Base-by-base conservation (phyloP, 2,113 vertebrate species). In the Noctilio leporinus region DNA sequence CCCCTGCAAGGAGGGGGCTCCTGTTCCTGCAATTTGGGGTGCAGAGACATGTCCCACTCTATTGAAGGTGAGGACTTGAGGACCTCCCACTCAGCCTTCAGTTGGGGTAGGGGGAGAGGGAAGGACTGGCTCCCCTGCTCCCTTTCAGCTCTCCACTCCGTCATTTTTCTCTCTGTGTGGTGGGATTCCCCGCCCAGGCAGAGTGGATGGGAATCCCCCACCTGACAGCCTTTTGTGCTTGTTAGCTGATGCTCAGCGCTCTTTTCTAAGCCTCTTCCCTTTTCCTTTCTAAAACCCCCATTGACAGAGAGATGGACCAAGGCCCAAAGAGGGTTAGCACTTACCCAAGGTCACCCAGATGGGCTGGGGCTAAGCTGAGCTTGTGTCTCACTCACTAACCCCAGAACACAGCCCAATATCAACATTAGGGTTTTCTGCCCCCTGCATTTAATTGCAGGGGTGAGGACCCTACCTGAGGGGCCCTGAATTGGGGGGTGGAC, bases 271-370 rank as follows among this genome's bases (percentile, higher is more conserved):
- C 70, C 47, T 57, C 14, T 65, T 30, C 62, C 40, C 17, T 16
- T 2, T n/a, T 55, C 17, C 20, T 33, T 33, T 11, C 43, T 2
- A 76, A 22, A 17, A 14, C 17, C 20, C 59, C 28, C 85, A 11
- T 7, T 38, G 65, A 67, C 43, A 33, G 65, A 30, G 75, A 51
- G 35, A 33, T 26, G 51, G 86, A 24, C 64, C 33, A n/a, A 95
- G 81, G 40, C 85, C 87, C 96, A 87, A 81, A 82, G 93, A 92
- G 78, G 86, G 67, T 51, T 35, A 85, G 51, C n/a, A 10, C 26
- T 59, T 8, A 78, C 19, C 95, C 95, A 95, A 97, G 96, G 96
- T 96, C 95, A 96, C 80, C 51, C 85, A 95, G 81, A 84, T 5
- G 33, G 33, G 15, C 72, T 38, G 76, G 49, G 57, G 45, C 49